phyloP scores from a whole-genome alignment of 2,113 vertebrate species.

The Orycteropus afer region DNA sequence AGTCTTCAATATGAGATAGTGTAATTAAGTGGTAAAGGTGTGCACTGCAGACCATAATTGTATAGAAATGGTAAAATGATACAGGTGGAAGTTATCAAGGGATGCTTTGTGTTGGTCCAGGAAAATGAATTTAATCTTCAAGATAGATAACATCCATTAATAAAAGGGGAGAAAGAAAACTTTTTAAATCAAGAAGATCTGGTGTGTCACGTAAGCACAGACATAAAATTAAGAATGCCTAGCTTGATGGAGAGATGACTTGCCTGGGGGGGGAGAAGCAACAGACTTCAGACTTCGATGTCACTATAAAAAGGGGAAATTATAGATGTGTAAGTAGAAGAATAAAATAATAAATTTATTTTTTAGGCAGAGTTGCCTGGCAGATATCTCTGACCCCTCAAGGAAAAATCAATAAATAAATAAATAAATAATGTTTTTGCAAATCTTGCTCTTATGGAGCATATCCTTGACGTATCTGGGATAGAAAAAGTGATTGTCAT shows the following conservation, averaged over 20 bases:
- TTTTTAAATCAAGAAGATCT: not conserved
- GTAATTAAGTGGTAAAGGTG: not conserved
- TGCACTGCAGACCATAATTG: not conserved
- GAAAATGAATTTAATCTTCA: not conserved
- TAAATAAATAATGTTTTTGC: not conserved
- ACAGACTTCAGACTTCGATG: not conserved
- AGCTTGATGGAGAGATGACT: accelerated
- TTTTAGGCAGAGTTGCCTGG: not conserved
- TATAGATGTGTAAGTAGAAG: not conserved
- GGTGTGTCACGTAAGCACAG: not conserved
- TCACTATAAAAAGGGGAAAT: not conserved
- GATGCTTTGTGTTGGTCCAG: not conserved
- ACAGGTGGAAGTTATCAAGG: not conserved
- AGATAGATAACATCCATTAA: not conserved
- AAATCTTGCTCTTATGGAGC: not conserved
- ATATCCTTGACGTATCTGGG: not conserved
- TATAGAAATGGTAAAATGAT: not conserved
- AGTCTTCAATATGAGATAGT: not conserved
- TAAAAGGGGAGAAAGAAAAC: not conserved
- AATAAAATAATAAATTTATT: not conserved
- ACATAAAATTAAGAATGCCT: not conserved
- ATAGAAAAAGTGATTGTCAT: no score
- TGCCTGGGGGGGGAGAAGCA: not conserved
- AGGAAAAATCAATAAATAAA: not conserved
- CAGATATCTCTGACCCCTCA: not conserved